Percentiles rank a stretch among this genome's conserved stretches.
Conservation (phyloP, 2,113 vertebrate species). For the Alouatta palliata region DNA sequence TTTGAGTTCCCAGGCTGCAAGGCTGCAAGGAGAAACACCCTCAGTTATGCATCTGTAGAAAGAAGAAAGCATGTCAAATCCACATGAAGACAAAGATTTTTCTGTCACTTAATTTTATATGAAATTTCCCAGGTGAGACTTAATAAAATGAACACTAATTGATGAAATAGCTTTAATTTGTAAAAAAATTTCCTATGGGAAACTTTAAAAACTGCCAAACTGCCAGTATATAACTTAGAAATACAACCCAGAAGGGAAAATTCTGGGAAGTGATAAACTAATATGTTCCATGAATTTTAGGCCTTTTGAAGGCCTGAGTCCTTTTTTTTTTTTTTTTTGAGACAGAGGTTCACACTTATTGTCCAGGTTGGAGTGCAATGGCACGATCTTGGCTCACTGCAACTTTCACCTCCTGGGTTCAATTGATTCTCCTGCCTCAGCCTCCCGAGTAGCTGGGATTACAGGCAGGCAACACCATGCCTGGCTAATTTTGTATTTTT, state of each 20-base stretch:
- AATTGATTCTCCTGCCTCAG: too few species aligned
- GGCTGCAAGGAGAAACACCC: not conserved
- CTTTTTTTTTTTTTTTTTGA: too few species aligned
- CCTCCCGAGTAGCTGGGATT: too few species aligned
- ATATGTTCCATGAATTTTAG: not conserved
- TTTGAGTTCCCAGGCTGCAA: not conserved
- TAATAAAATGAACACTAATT: not conserved
- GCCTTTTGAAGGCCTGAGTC: not conserved
- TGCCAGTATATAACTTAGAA: not conserved
- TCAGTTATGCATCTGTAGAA: not conserved
- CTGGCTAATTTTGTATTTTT: too few species aligned
- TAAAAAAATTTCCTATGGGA: not conserved
- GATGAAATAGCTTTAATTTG: too few species aligned
- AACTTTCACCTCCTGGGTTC: too few species aligned
- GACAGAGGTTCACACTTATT: too few species aligned
- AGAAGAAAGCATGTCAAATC: not conserved
- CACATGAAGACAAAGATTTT: not conserved
- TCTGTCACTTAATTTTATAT: not conserved
- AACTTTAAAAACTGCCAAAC: not conserved
- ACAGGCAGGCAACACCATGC: too few species aligned
- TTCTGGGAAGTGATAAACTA: not conserved
- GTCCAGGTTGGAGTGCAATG: too few species aligned
- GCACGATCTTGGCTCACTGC: too few species aligned
- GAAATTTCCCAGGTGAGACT: not conserved
- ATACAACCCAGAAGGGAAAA: not conserved